phyloP scores from a whole-genome alignment of 2,113 vertebrate genomes.

The Erythrolamprus reginae region DNA sequence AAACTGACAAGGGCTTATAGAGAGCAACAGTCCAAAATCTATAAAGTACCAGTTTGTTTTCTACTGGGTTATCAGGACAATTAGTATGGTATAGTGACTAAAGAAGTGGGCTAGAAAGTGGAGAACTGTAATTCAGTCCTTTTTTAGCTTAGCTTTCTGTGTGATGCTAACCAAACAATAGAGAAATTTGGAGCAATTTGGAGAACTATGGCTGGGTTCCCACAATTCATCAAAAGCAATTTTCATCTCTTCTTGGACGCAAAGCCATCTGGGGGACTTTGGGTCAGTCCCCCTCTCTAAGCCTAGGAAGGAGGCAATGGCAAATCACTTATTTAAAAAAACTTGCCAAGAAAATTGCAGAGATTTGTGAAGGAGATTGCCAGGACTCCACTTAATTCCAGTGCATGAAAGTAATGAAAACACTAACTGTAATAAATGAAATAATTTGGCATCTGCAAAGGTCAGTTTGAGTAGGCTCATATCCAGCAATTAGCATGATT shows the following conservation, averaged over 20 bases:
- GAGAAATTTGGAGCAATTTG: not conserved
- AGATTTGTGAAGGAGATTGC: not conserved
- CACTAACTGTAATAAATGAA: not conserved
- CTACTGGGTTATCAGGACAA: not conserved
- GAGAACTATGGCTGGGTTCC: too few species aligned
- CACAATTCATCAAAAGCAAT: too few species aligned
- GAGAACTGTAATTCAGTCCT: not conserved
- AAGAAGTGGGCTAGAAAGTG: not conserved
- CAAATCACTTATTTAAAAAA: not conserved
- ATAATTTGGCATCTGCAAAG: not conserved
- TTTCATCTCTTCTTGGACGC: too few species aligned
- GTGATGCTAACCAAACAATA: not conserved
- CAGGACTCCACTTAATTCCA: not conserved
- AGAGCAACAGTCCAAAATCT: not conserved
- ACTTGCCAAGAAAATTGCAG: not conserved
- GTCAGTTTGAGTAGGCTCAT: not conserved
- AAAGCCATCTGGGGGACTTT: not conserved
- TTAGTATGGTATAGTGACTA: not conserved
- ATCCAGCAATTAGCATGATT: not conserved
- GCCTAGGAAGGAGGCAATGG: not conserved
- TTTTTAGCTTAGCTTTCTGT: not conserved
- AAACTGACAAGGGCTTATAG: not conserved
- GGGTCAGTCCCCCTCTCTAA: not conserved
- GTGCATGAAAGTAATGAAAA: not conserved
- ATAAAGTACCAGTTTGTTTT: not conserved